phyloP scores from a whole-genome alignment of 2,888 invertebrate genomes.

The Plagiodera versicolora region DNA sequence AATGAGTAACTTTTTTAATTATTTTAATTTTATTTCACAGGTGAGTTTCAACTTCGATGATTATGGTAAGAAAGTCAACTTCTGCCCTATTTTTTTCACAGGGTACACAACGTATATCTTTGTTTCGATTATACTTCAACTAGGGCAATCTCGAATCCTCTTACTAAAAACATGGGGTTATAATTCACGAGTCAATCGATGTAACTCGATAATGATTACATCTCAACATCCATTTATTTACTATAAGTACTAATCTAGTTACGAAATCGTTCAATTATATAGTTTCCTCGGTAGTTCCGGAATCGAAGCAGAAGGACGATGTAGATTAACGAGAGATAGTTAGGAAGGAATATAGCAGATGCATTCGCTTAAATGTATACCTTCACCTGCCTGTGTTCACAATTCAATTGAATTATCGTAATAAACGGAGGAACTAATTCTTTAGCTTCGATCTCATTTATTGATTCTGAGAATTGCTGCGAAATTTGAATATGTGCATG shows the following conservation, averaged over 20 bases:
- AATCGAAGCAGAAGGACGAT: background rate
- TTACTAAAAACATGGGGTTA: background rate
- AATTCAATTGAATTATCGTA: background rate
- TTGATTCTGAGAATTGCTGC: too few species aligned
- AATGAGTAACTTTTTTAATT: too few species aligned
- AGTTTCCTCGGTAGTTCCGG: constrained; percentile 17
- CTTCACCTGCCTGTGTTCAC: background rate
- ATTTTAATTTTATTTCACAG: background rate
- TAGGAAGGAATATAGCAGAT: background rate
- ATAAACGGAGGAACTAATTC: too few species aligned
- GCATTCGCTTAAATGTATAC: background rate
- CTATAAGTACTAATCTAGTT: constrained; percentile 21
- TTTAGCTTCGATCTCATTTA: too few species aligned
- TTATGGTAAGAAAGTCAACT: background rate
- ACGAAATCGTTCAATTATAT: constrained; percentile 22
- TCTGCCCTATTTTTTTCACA: too few species aligned
- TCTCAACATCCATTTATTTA: constrained; percentile 20
- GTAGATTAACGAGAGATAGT: background rate
- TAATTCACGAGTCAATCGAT: constrained; percentile 13
- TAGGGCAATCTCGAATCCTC: background rate
- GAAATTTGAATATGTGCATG: too few species aligned
- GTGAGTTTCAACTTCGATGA: background rate
- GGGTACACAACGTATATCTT: too few species aligned
- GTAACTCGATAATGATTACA: constrained; percentile 19
- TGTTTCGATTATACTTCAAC: too few species aligned